A percentile compares a stretch with the other conserved stretches of the same genome.
Evolutionary conservation across 1,140 invertebrate genomes (phyloP).

Genomic region (Sitobion miscanthi): DNA sequence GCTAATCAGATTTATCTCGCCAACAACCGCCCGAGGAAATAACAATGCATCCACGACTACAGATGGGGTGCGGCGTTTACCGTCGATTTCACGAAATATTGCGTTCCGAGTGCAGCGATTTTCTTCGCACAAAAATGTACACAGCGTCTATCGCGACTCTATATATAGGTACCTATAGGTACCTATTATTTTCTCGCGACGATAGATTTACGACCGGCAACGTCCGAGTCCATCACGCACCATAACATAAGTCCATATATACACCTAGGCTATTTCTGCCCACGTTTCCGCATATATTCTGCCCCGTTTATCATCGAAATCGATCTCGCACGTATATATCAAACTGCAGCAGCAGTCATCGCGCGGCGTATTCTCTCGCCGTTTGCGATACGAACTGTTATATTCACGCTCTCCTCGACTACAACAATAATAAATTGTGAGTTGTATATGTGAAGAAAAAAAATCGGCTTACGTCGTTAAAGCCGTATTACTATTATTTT

Average conservation of each 20-base stretch:
- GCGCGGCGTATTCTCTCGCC: not conserved
- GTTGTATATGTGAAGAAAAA: not conserved
- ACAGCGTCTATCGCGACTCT: not conserved
- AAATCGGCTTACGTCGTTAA: not conserved
- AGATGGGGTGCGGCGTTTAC: not conserved
- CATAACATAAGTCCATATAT: not conserved
- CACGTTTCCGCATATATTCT: not conserved
- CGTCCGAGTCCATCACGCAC: not conserved
- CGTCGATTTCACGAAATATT: not conserved
- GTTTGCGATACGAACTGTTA: not conserved
- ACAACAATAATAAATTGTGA: not conserved
- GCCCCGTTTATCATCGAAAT: slow-evolving; percentile 14
- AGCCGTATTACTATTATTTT: not conserved
- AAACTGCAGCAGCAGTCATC: not conserved
- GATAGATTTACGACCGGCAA: not conserved
- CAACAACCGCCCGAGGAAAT: slow-evolving; percentile 11
- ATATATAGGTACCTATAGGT: not conserved
- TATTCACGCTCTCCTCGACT: not conserved
- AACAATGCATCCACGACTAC: not conserved
- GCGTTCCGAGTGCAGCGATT: not conserved
- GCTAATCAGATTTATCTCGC: slow-evolving; percentile 29
- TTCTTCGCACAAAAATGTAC: not conserved
- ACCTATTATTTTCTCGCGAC: not conserved
- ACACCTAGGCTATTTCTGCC: not conserved
- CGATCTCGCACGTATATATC: not conserved